A percentile compares a stretch with the other conserved stretches of the same genome.
phyloP scores from a whole-genome alignment of 2,113 vertebrate species.

The Galeopterus variegatus region DNA sequence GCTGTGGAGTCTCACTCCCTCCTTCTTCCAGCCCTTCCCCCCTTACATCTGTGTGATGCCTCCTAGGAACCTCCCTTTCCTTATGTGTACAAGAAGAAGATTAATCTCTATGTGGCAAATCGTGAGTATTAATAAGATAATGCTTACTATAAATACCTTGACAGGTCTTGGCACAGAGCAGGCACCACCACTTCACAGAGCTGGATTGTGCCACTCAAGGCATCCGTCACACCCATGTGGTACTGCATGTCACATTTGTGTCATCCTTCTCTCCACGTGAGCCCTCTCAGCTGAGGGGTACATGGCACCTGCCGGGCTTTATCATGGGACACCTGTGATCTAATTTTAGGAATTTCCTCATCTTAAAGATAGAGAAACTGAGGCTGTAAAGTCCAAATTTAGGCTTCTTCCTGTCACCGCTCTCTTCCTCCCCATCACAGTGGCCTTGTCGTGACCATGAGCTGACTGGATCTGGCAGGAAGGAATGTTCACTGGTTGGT shows the following conservation, averaged over 20 bases:
- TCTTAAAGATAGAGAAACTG: conserved; percentile 25
- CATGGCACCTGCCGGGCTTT: background rate
- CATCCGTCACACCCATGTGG: background rate
- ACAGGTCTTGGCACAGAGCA: background rate
- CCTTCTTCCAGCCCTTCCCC: background rate
- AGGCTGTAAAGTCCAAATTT: background rate
- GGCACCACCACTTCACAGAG: background rate
- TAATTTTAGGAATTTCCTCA: background rate
- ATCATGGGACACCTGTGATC: background rate
- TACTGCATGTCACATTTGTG: background rate
- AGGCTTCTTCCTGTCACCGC: background rate
- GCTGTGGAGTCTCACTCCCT: background rate
- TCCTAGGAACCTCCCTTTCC: background rate
- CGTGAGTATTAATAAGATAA: background rate
- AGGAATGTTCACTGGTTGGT: background rate
- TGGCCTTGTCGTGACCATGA: background rate
- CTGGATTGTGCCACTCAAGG: background rate
- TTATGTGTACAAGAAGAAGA: background rate
- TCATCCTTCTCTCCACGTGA: background rate
- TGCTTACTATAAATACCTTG: background rate
- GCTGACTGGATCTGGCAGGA: background rate
- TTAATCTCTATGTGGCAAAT: conserved; percentile 10
- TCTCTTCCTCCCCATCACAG: background rate
- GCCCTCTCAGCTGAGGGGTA: background rate
- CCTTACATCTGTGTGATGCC: background rate